phyloP scores from a whole-genome alignment of 2,113 vertebrate genomes.

The Pseudorasbora parva region DNA sequence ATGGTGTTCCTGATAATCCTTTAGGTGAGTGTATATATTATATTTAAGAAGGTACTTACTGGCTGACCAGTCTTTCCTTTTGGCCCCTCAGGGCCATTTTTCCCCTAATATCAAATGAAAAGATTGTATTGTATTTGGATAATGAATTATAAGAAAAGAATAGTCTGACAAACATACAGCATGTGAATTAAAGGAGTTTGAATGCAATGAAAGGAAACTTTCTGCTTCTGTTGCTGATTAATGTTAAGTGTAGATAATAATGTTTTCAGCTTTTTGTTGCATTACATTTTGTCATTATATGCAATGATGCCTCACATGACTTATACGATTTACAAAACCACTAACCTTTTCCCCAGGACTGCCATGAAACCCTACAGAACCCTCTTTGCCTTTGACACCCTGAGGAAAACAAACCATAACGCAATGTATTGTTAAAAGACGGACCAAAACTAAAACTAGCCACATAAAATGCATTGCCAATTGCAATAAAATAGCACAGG shows the following conservation, averaged over 20 bases:
- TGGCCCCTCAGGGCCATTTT: constrained; percentile 66
- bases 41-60: constrained; percentile 65
- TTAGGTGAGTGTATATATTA: too few species aligned
- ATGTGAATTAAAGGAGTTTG: constrained; percentile 26
- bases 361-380: constrained; percentile 60
- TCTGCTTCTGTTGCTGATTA: not conserved
- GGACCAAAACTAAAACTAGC: not conserved
- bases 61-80: constrained; percentile 65
- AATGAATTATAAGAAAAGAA: not conserved
- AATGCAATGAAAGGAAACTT: not conserved
- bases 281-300: not conserved
- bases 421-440: not conserved
- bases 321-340: not conserved
- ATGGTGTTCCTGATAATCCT: too few species aligned
- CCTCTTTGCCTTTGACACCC: constrained; percentile 73
- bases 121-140: not conserved
- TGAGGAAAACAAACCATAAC: constrained; percentile 55
- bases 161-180: not conserved
- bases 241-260: not conserved
- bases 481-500: not conserved
- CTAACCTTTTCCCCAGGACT: constrained; percentile 70
- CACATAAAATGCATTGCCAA: not conserved
- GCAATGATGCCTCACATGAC: not conserved
- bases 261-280: not conserved
- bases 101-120: constrained; percentile 67